Percentiles rank a stretch among this genome's conserved stretches.
Conservation (phyloP, 2,888 invertebrate species). For the Erebia aethiops region DNA sequence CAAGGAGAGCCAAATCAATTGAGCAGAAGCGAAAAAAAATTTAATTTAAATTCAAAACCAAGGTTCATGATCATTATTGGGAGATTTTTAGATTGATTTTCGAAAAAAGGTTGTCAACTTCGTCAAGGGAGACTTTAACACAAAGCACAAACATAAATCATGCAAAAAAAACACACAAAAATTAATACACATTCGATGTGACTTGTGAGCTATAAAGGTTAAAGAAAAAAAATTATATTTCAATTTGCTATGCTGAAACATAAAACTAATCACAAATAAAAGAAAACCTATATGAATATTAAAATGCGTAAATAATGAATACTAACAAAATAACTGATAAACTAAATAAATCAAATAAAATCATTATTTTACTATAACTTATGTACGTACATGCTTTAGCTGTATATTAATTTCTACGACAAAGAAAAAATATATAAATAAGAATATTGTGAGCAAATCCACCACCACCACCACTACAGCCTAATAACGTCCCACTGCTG, state of each 20-base stretch:
- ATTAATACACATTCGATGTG: conserved; percentile 19
- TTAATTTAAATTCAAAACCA: neutral
- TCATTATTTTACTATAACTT: conserved; percentile 10
- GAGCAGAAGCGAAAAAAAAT: neutral
- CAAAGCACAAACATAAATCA: conserved; percentile 31
- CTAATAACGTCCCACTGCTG: too few species aligned
- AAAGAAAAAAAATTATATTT: neutral
- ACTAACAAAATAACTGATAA: neutral
- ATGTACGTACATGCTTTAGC: conserved; percentile 37
- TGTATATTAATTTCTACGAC: conserved; percentile 35
- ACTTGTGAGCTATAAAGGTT: neutral
- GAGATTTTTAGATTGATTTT: neutral
- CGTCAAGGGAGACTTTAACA: conserved; percentile 26
- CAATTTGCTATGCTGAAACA: neutral
- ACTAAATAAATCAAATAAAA: conserved; percentile 1
- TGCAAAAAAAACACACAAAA: conserved; percentile 23
- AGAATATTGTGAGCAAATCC: too few species aligned
- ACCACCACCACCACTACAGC: too few species aligned
- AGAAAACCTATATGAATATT: neutral
- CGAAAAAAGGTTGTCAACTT: neutral
- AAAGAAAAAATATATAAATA: conserved; percentile 20
- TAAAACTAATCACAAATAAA: neutral
- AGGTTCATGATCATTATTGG: neutral
- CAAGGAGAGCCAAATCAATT: neutral
- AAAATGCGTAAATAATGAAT: neutral